Conservation (phyloP, 2,888 invertebrate genomes). For the Temnothorax ravouxi region DNA sequence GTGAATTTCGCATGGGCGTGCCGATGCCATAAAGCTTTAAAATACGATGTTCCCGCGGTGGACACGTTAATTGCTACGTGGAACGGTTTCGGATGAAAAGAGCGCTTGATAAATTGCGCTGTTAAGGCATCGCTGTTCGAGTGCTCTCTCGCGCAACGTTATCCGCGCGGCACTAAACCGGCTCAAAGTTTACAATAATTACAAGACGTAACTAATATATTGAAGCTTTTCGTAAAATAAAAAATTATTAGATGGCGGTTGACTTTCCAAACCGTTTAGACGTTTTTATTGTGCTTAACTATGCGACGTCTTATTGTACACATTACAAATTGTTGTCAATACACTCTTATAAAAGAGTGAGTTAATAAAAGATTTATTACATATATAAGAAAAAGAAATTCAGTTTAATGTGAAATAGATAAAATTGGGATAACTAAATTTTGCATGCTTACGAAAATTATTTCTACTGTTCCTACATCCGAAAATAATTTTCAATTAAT, state of each 20-base stretch:
- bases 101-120: constrained; percentile 85
- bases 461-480: constrained; percentile 18
- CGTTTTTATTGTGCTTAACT: constrained; percentile 80
- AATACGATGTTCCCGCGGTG: constrained; percentile 84
- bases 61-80: constrained; percentile 85
- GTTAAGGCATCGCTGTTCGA: constrained; percentile 77
- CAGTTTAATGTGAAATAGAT: constrained; percentile 8
- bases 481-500: background rate
- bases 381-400: constrained; percentile 43
- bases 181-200: constrained; percentile 84
- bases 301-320: constrained; percentile 76
- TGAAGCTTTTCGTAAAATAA: constrained; percentile 64
- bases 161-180: constrained; percentile 73
- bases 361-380: constrained; percentile 77
- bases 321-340: constrained; percentile 77
- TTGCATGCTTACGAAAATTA: constrained; percentile 34
- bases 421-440: constrained; percentile 21
- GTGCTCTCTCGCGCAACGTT: constrained; percentile 69
- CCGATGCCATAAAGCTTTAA: constrained; percentile 83
- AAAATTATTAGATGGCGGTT: constrained; percentile 71
- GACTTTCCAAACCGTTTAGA: constrained; percentile 76
- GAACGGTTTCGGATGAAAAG: constrained; percentile 83
- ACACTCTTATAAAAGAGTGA: constrained; percentile 77
- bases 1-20: constrained; percentile 85
- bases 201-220: constrained; percentile 70